Conservation (phyloP, 1,140 invertebrate genomes). For the Megalopta genalis region DNA sequence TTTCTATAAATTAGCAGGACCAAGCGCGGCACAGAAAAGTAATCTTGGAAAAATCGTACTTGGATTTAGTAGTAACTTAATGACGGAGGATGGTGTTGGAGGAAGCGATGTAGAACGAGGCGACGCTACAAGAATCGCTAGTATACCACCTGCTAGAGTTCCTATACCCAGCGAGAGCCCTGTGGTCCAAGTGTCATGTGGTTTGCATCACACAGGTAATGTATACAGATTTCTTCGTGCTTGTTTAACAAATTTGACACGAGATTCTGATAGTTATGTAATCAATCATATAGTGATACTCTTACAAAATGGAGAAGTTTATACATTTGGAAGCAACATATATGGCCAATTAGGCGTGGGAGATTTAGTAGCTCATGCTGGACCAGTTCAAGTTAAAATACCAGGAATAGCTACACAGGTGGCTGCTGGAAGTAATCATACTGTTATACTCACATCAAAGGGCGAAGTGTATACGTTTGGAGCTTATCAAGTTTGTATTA, state of each 20-base stretch:
- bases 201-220: slow-evolving; percentile 91
- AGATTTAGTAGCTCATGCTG: slow-evolving; percentile 87
- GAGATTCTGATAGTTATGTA: background rate
- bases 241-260: slow-evolving; percentile 9
- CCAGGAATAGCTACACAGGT: slow-evolving; percentile 86
- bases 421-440: slow-evolving; percentile 97
- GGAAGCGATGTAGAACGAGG: slow-evolving; percentile 84
- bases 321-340: slow-evolving; percentile 96
- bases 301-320: slow-evolving; percentile 87
- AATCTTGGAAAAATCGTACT: slow-evolving; percentile 61
- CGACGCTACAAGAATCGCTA: slow-evolving; percentile 84
- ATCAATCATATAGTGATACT: slow-evolving; percentile 80
- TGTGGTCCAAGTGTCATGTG: slow-evolving; percentile 91
- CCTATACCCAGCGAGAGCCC: slow-evolving; percentile 85
- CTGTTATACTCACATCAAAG: slow-evolving; percentile 92
- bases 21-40: slow-evolving; percentile 69
- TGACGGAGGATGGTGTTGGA: slow-evolving; percentile 79
- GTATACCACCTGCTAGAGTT: slow-evolving; percentile 89
- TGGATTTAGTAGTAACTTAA: slow-evolving; percentile 62
- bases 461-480: slow-evolving; percentile 98
- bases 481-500: slow-evolving; percentile 86
- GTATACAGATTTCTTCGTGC: background rate
- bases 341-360: slow-evolving; percentile 96
- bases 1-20: slow-evolving; percentile 55
- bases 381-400: slow-evolving; percentile 88